Conservation (phyloP, 1,140 invertebrate genomes). For the Helicoverpa zea region DNA sequence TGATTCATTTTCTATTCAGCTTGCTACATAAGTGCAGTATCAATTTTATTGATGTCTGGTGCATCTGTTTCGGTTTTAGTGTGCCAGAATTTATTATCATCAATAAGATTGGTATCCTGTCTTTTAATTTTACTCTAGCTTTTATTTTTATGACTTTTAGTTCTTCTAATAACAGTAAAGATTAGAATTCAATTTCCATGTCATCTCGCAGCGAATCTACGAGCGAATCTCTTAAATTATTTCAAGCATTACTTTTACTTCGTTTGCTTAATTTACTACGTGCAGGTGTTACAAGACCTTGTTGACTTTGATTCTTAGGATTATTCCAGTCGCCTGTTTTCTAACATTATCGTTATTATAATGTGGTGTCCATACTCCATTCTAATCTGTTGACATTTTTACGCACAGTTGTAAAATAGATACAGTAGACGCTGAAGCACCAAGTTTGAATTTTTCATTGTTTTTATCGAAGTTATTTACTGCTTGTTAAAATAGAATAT, state of each 20-base stretch:
- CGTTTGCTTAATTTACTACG: not conserved
- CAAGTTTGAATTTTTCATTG: not conserved
- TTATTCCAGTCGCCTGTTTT: not conserved
- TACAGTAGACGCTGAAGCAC: not conserved
- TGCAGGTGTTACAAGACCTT: not conserved
- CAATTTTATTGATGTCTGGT: too few relatives aligned
- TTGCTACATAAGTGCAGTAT: too few relatives aligned
- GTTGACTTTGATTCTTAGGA: constrained; percentile 18
- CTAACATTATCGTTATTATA: constrained; percentile 12
- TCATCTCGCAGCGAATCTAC: not conserved
- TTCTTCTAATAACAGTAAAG: too few relatives aligned
- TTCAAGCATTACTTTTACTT: not conserved
- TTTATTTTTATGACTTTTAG: too few relatives aligned
- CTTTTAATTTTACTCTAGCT: too few relatives aligned
- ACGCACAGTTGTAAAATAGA: constrained; percentile 15
- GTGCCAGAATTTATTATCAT: too few relatives aligned
- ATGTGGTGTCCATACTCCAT: constrained; percentile 3
- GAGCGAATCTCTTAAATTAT: not conserved
- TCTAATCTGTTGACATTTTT: constrained; percentile 40
- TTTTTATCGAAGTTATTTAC: not conserved
- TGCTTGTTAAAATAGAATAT: constrained; percentile 8
- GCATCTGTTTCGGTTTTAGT: too few relatives aligned
- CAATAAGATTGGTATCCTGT: too few relatives aligned
- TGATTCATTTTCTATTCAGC: too few relatives aligned
- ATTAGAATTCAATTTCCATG: not conserved